Evolutionary conservation across 2,888 invertebrate species (phyloP).

Genomic region (Patella ulyssiponensis): DNA sequence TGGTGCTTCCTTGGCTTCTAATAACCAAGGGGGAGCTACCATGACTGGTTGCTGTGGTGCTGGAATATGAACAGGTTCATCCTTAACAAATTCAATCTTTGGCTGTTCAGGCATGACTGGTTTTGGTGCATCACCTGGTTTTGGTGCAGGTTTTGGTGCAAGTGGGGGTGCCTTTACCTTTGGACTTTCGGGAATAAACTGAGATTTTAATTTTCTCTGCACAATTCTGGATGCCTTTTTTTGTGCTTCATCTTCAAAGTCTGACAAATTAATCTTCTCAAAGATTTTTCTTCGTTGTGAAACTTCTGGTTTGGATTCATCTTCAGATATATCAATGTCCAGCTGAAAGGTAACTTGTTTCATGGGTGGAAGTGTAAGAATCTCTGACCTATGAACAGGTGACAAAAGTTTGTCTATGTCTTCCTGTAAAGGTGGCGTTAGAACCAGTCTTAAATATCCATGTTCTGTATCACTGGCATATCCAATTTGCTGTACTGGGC

Average conservation of each 20-base stretch:
- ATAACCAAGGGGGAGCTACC: constrained; percentile 31
- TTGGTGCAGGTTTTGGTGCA: neutral
- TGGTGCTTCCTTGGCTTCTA: constrained; percentile 16
- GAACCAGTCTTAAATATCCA: constrained; percentile 56
- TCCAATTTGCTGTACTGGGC: constrained; percentile 65
- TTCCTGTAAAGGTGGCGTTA: constrained; percentile 24
- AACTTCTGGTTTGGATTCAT: neutral
- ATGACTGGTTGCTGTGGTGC: constrained; percentile 33
- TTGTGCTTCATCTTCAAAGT: neutral
- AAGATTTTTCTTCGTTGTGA: constrained; percentile 1
- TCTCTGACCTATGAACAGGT: neutral
- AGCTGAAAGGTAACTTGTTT: neutral
- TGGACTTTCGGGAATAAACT: neutral
- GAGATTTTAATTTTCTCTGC: neutral
- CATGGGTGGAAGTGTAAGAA: neutral
- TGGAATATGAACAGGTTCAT: constrained; percentile 30
- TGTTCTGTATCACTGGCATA: constrained; percentile 64
- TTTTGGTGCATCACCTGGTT: constrained; percentile 17
- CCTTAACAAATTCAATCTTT: constrained; percentile 53
- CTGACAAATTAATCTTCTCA: neutral
- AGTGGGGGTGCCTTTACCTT: neutral
- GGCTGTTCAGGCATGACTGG: constrained; percentile 38
- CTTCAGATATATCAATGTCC: neutral
- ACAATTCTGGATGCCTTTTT: neutral
- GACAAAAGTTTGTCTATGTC: neutral